Conservation (phyloP, 1,140 invertebrate genomes). For the Hypothenemus hampei region DNA sequence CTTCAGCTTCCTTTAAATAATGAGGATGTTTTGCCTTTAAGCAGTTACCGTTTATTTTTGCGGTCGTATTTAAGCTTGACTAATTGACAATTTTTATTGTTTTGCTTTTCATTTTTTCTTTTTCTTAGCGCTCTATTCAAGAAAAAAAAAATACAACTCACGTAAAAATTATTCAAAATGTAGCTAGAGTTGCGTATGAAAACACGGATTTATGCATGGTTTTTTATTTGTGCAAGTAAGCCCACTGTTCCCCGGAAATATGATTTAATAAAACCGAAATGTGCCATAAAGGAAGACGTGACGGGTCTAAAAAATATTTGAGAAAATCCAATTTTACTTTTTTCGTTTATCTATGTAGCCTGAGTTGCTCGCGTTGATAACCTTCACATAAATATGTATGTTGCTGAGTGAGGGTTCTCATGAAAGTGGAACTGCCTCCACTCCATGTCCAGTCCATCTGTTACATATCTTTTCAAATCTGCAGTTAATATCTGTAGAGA, state of each 20-base stretch:
- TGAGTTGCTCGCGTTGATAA: constrained; percentile 10
- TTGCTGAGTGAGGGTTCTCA: constrained; percentile 12
- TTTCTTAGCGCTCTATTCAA: too few relatives aligned
- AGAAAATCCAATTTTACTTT: constrained; percentile 20
- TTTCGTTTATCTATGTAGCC: constrained; percentile 22
- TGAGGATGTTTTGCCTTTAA: constrained; percentile 9
- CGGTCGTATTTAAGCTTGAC: constrained; percentile 7
- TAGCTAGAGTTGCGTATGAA: too few relatives aligned
- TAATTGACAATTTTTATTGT: too few relatives aligned
- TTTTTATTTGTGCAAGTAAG: not conserved
- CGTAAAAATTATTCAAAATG: too few relatives aligned
- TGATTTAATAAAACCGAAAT: constrained; percentile 25
- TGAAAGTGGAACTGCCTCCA: not conserved
- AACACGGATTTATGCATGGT: constrained; percentile 1
- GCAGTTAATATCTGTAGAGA: constrained; percentile 1
- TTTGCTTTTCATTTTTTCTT: too few relatives aligned
- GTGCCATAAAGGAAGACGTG: constrained; percentile 21
- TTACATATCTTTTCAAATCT: not conserved
- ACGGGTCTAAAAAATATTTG: constrained; percentile 23
- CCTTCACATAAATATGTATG: constrained; percentile 26
- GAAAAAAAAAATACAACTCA: too few relatives aligned
- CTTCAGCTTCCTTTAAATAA: constrained; percentile 14
- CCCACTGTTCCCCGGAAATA: constrained; percentile 5
- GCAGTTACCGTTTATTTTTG: constrained; percentile 15
- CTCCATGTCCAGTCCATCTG: constrained; percentile 3